A percentile compares a stretch with the other conserved stretches of the same genome.
phyloP scores from a whole-genome alignment of 1,140 invertebrate genomes.

The Eurosta solidaginis region DNA sequence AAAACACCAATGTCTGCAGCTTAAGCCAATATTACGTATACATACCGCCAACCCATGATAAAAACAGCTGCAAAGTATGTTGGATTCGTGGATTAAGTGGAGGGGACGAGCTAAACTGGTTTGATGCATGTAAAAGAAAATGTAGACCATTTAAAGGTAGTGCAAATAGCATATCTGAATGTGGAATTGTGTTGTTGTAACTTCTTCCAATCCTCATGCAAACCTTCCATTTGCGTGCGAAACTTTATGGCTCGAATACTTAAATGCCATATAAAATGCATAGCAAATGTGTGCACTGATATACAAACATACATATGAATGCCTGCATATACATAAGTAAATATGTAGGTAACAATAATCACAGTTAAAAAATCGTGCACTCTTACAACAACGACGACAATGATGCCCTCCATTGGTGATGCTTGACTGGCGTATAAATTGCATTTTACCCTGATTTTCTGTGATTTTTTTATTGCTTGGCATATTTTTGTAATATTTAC shows the following conservation, averaged over 20 bases:
- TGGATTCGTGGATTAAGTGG: too few species aligned
- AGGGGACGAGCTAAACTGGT: too few species aligned
- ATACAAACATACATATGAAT: not conserved
- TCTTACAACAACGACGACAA: not conserved
- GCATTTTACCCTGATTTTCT: slow-evolving; percentile 23
- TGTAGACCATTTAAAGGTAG: too few species aligned
- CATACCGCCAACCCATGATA: too few species aligned
- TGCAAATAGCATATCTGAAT: not conserved
- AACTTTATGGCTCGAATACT: not conserved
- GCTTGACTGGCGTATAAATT: slow-evolving; percentile 19
- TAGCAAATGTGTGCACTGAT: slow-evolving; percentile 6
- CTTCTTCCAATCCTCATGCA: too few species aligned
- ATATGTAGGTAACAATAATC: not conserved
- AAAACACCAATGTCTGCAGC: too few species aligned
- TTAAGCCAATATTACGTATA: too few species aligned
- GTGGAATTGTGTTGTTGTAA: not conserved
- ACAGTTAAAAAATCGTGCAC: not conserved
- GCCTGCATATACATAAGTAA: too few species aligned
- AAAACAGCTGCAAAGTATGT: too few species aligned
- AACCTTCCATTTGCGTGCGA: not conserved
- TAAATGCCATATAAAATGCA: slow-evolving; percentile 15
- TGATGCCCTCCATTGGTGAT: not conserved
- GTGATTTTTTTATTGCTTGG: not conserved
- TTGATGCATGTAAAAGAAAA: too few species aligned
- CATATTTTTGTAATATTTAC: slow-evolving; percentile 17